Evolutionary conservation across 1,140 invertebrate species (phyloP), one percentile per base, ranked within the genome.

Genomic region (Popillia japonica): DNA sequence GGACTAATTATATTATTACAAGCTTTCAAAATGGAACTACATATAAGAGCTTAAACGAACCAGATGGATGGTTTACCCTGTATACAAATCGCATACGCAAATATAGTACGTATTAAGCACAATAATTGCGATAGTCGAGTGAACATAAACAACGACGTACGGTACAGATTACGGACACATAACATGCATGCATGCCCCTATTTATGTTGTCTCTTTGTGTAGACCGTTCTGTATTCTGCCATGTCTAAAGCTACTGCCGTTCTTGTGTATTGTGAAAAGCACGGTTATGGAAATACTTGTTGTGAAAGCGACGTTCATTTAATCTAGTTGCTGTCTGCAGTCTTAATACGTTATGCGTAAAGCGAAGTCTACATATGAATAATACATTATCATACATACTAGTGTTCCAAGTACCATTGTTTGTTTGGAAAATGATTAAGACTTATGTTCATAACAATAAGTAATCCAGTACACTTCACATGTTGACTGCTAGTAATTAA

Each of bases 121-220:
- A 48, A 48, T 48, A n/a, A 48, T 48, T 48, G 44, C 44, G 44
- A 48, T n/a, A 48, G 44, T 48, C 44, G 44, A 48, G 44, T 14
- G 44, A 48, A 48, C 44, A 48, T 48, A 48, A 48, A 48, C 44
- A 48, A 48, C 44, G 44, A 48, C 17, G 44, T n/a, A n/a, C 44
- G 44, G 44, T 48, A 14, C 0, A 48, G 11, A 48, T 14, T n/a
- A 3, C 44, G 11, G 17, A 1, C 44, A 11, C 14, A 42, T 11
- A 2, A 11, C 14, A 42, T 11, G 44, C 6, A 48, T 48, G 44
- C 44, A 48, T 48, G 17, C 44, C 3, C 11, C 10, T 0, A 11
- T 48, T 48, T 48, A 48, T 48, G 17, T 48, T 48, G 44, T 48
- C 44, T 48, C 44, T 48, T 48, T 48, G 4, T 48, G 44, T n/a